Base-by-base conservation (phyloP, 1,140 invertebrate genomes). In the Bombus confusus region DNA sequence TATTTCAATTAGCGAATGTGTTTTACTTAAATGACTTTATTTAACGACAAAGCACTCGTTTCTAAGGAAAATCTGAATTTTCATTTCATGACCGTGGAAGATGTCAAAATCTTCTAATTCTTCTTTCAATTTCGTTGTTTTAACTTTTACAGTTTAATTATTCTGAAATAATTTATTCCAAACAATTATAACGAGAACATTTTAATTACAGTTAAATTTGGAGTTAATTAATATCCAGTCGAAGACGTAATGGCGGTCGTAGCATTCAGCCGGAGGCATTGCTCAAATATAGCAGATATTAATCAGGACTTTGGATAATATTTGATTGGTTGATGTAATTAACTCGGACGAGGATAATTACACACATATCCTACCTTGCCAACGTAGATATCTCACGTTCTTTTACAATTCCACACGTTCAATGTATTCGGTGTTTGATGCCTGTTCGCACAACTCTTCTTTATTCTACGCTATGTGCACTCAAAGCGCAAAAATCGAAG, bases 191-290 rank as follows among this genome's bases (percentile, higher is more conserved):
- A 37, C 3, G 25, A 34, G 43, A 25, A 13, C 52, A 37, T 47
- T 79, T 37, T 34, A 79, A 28, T 68, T 79, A 47, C 9, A 31
- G 8, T 18, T 52, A 18, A 52, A 41, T 66, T 37, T 25, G 2
- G 28, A 8, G 47, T 52, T 39, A n/a, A 66, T 68, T 47, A n/a
- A 47, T 25, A 8, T 25, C 10, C n/a, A 39, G 22, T 52, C 73
- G 28, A 28, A 73, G 62, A 80, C 25, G 34, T 59, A 69, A 43
- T 57, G 37, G 39, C 69, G 34, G 2, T 5, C 12, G 68, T 74
- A 68, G n/a, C n/a, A 85, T 66, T 57, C 39, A 66, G 76, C 57
- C 85, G 25, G 25, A 74, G 57, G 68, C 86, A 79, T 62, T 47
- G 59, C 12, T 25, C 59, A 37, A 78, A 41, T 37, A 41, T 39